A percentile compares a stretch with the other conserved stretches of the same genome.
Evolutionary conservation across 2,797 vertebrate genomes (phyloP).

Genomic region (Melanotaenia pygmaea): DNA sequence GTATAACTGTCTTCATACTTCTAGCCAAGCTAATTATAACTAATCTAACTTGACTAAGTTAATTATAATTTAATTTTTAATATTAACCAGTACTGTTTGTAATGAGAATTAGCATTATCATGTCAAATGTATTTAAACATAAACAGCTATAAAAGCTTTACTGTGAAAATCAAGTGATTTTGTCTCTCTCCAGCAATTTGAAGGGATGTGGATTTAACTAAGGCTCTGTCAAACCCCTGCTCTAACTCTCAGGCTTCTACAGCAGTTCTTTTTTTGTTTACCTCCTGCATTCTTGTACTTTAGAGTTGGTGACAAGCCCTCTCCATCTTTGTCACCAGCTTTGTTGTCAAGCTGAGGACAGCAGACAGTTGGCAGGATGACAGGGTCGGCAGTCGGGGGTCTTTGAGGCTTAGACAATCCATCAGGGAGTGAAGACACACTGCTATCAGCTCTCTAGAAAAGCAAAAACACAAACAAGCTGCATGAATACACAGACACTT

Average conservation of each 20-base stretch:
- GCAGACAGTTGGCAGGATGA: constrained; percentile 75
- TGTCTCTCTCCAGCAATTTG: neutral
- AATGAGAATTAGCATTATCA: too few relatives aligned
- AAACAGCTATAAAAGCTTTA: neutral
- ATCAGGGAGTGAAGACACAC: constrained; percentile 77
- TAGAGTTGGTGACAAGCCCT: constrained; percentile 25
- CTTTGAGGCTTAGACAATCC: constrained; percentile 45
- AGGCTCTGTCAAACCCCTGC: constrained; percentile 12
- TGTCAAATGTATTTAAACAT: neutral
- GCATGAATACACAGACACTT: neutral
- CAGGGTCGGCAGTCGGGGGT: constrained; percentile 48
- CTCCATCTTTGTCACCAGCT: constrained; percentile 37
- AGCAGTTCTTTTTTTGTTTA: constrained; percentile 40
- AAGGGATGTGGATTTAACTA: constrained; percentile 22
- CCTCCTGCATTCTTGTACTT: constrained; percentile 49
- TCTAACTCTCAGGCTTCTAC: constrained; percentile 21
- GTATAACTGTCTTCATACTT: too few relatives aligned
- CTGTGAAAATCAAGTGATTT: neutral
- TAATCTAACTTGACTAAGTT: too few relatives aligned
- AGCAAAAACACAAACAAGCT: constrained; percentile 8
- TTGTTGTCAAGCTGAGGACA: constrained; percentile 42
- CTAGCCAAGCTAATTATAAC: neutral
- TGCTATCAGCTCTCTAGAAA: constrained; percentile 81
- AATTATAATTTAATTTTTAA: too few relatives aligned
- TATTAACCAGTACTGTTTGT: too few relatives aligned